Percentiles rank a stretch among this genome's conserved stretches.
These are phyloP conservation scores for Metopia argyrocephala DNA, from an alignment of 2,888 invertebrate species.

Conservation along the genomic window DNA sequence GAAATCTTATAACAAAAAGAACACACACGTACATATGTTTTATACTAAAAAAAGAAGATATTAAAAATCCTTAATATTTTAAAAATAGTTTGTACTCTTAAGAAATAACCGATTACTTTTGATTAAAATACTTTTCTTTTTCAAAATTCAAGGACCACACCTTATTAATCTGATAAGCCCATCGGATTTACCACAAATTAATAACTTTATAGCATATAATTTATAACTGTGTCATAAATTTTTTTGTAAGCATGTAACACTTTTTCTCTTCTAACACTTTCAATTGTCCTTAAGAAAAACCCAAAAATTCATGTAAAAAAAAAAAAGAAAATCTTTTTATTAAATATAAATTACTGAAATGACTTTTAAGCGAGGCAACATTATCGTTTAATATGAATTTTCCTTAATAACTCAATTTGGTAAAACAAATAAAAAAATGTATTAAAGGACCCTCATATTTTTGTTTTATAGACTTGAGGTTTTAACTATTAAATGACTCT, in stretches of 20 bases:
- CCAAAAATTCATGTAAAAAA: conserved; percentile 39
- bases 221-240: conserved; percentile 40
- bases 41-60: background rate
- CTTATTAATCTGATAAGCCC: conserved; percentile 57
- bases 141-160: conserved; percentile 44
- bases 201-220: conserved; percentile 54
- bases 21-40: conserved; percentile 51
- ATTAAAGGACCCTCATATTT: conserved; percentile 30
- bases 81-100: background rate
- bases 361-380: conserved; percentile 55
- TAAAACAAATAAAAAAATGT: background rate
- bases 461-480: background rate
- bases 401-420: conserved; percentile 46
- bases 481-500: conserved; percentile 67
- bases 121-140: background rate
- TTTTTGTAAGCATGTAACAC: conserved; percentile 36
- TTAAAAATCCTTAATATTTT: conserved; percentile 3
- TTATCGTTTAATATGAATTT: conserved; percentile 34
- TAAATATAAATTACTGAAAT: conserved; percentile 27
- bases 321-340: conserved; percentile 18
- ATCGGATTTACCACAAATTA: conserved; percentile 58
- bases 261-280: conserved; percentile 56
- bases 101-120: conserved; percentile 53
- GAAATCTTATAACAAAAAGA: conserved; percentile 32
- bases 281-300: conserved; percentile 31